Percentiles rank a stretch among this genome's conserved stretches.
Conservation (phyloP, 2,113 vertebrate genomes). For the Prionailurus bengalensis region DNA sequence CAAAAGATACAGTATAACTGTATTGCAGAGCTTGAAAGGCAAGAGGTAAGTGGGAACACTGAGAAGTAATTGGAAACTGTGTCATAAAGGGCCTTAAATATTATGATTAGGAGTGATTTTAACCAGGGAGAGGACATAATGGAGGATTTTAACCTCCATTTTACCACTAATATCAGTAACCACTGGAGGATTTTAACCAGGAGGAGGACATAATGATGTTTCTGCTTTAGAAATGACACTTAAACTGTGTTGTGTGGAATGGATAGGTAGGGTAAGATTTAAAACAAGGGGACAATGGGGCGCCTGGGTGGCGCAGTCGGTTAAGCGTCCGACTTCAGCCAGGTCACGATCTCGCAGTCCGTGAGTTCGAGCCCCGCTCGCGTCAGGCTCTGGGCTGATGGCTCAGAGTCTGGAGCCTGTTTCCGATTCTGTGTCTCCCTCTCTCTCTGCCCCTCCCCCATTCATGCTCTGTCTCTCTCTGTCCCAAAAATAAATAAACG, state of each 20-base stretch:
- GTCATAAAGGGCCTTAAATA: background rate
- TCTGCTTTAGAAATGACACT: background rate
- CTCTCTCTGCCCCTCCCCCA: too few species aligned
- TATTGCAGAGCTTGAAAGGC: background rate
- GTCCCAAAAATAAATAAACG: too few species aligned
- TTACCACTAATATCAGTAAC: background rate
- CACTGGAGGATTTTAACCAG: background rate
- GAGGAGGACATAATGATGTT: background rate
- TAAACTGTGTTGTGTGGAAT: background rate
- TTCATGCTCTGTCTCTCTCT: too few species aligned
- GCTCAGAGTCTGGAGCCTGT: too few species aligned
- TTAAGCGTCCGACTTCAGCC: too few species aligned
- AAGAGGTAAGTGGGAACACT: background rate
- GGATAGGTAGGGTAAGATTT: background rate
- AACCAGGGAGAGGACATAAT: background rate
- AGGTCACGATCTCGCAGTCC: too few species aligned
- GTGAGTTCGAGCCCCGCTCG: too few species aligned
- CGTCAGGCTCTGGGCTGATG: too few species aligned
- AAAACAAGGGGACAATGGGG: background rate
- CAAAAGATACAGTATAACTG: background rate
- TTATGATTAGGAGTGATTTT: background rate
- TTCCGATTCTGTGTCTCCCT: too few species aligned
- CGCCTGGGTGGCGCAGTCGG: too few species aligned
- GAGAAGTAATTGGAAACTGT: background rate
- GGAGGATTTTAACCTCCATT: too few species aligned